Conservation (phyloP, 2,888 invertebrate genomes). For the Antheraea assamensis region DNA sequence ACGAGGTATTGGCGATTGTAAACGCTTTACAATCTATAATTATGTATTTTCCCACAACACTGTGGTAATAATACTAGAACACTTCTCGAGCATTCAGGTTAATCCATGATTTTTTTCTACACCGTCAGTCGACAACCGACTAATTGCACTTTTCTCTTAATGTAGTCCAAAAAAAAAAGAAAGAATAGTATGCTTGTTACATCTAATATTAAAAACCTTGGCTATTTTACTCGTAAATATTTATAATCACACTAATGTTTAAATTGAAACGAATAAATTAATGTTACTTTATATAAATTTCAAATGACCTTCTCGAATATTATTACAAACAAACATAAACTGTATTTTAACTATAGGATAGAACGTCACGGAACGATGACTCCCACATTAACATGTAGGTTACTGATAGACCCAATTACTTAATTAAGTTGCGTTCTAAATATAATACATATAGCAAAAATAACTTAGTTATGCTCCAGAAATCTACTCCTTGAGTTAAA, state of each 20-base stretch:
- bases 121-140: too few relatives aligned
- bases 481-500: constrained; percentile 1
- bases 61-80: not conserved
- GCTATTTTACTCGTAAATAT: not conserved
- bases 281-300: not conserved
- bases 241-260: not conserved
- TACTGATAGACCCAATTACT: constrained; percentile 1
- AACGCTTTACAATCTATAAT: not conserved
- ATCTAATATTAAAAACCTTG: not conserved
- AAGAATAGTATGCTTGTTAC: too few relatives aligned
- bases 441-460: not conserved
- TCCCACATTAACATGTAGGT: not conserved
- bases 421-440: not conserved
- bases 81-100: not conserved
- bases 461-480: not conserved
- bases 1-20: too few relatives aligned
- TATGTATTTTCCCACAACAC: not conserved
- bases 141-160: too few relatives aligned
- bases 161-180: too few relatives aligned
- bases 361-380: constrained; percentile 5
- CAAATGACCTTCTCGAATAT: not conserved
- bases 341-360: not conserved
- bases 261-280: not conserved
- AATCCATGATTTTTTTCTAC: too few relatives aligned
- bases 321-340: not conserved